Evolutionary conservation across 1,140 invertebrate genomes (phyloP), one percentile per base, ranked within the genome.

Genomic region (Drosophila subpulchrella): DNA sequence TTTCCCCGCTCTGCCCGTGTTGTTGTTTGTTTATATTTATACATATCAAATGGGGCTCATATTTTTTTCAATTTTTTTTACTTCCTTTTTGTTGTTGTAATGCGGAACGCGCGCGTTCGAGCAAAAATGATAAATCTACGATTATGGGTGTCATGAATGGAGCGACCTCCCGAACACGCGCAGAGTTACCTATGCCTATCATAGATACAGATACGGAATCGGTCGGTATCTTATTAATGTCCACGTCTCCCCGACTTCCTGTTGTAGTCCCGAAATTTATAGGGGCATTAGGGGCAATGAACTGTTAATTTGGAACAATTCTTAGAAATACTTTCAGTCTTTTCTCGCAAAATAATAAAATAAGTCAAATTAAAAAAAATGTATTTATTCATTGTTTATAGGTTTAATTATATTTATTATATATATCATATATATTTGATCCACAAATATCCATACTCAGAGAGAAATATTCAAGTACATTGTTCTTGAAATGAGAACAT

Each of bases 111-210:
- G 78, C 70, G 70, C 75, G 83, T 71, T 81, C 58, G 51, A 71
- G 46, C 48, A 55, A 68, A 67, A 86, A 81, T 86, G 71, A 68
- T 78, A 75, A 81, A 78, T 85, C 68, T 78, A 81, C 73, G 67
- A 86, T 85, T 85, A 84, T 85, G 77, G 63, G 82, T 82, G 81
- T 81, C 78, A 86, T 66, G 60, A 81, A 70, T 78, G 70, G 81
- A 61, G 44, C 63, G 73, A 41, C 42, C 24, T 20, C 32, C 38
- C 55, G 30, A 34, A 58, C 71, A 71, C 67, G 67, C 65, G 65
- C 65, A 57, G 30, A 71, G 67, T 71, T 71, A 41, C 65, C 67
- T 70, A 71, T 58, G 36, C 65, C 67, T 70, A 71, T 70, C 51
- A 17, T 13, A 70, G 17, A 57, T 67, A 70, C n/a, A 27, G 46